Percentiles rank a stretch among this genome's conserved stretches.
Conservation (phyloP, 2,113 vertebrate genomes). For the Gymnogyps californianus region DNA sequence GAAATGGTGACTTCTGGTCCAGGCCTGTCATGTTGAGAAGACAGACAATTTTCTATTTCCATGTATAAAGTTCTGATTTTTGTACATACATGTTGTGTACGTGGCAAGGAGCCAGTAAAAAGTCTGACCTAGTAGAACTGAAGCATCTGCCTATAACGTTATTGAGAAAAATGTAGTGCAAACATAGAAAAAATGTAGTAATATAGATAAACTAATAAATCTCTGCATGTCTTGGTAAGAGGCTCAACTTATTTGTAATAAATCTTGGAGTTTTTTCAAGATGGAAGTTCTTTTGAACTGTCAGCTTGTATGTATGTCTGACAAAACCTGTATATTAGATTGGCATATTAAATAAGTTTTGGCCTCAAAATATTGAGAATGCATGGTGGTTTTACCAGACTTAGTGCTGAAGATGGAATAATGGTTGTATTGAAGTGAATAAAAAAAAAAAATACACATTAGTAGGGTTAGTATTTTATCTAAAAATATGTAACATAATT, state of each 20-base stretch:
- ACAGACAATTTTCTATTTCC: neutral
- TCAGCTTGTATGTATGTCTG: neutral
- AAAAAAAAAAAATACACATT: neutral
- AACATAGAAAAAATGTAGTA: neutral
- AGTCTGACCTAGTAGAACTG: neutral
- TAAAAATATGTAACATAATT: neutral
- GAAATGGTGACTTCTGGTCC: neutral
- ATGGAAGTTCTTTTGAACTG: constrained; percentile 21
- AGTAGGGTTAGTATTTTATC: neutral
- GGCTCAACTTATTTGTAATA: constrained; percentile 1
- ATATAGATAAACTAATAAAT: constrained; percentile 37
- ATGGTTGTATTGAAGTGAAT: neutral
- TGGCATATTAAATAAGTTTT: neutral
- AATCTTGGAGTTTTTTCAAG: neutral
- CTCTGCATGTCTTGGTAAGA: constrained; percentile 20
- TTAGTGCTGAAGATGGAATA: neutral
- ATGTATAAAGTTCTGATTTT: neutral
- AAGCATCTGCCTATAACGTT: constrained; percentile 7
- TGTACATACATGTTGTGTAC: fast-evolving
- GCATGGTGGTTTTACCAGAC: neutral
- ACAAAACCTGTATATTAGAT: neutral
- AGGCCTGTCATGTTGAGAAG: neutral
- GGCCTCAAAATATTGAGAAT: neutral
- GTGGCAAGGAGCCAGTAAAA: neutral
- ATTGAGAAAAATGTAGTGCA: constrained; percentile 6